Evolutionary conservation across 2,888 invertebrate species (phyloP), one percentile per base, ranked within the genome.

Genomic region (Ferdinandea cuprea): DNA sequence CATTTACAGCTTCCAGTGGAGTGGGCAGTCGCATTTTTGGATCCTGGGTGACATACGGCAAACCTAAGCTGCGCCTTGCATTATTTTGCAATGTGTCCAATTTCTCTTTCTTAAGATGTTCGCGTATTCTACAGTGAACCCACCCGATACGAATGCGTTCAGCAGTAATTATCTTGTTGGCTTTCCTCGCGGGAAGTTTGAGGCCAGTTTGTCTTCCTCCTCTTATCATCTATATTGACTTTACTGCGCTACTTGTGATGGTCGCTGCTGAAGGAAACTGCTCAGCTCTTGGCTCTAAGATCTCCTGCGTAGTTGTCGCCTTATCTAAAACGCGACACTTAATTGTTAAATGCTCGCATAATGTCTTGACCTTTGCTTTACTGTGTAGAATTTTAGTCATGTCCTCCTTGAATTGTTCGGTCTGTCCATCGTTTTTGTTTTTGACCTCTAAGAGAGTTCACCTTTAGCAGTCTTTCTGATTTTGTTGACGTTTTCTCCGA

Each of bases 381-480:
- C 11, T 35, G 6, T 8, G 35, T 7, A 35, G 9, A 35, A 35
- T 35, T 8, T 15, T 46, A 3, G 35, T 21, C 32, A 35, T 32
- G 3, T 65, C 25, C 35, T 28, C 65, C 15, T 35, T 66, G 37
- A 9, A 30, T 9, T 52, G 52, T 13, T n/a, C 35, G 21, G 25
- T 58, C 11, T 37, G 6, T n/a, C 2, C 9, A 9, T 30, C 15
- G 7, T 37, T 21, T n/a, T 17, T 44, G 1, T 13, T 11, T 0
- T 58, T 56, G 3, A 69, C 32, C 28, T 58, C 35, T 8, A 56
- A 2, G 8, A 69, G 35, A 58, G 13, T 9, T 58, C 69, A 13
- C 46, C 58, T 21, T 58, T 58, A 11, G 11, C 25, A 3, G 58
- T 58, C n/a, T 48, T 58, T 19, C 69, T 13, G 7, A 58, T 69